Evolutionary conservation across 2,113 vertebrate genomes (phyloP).

Genomic region (Syngnathoides biaculeatus): DNA sequence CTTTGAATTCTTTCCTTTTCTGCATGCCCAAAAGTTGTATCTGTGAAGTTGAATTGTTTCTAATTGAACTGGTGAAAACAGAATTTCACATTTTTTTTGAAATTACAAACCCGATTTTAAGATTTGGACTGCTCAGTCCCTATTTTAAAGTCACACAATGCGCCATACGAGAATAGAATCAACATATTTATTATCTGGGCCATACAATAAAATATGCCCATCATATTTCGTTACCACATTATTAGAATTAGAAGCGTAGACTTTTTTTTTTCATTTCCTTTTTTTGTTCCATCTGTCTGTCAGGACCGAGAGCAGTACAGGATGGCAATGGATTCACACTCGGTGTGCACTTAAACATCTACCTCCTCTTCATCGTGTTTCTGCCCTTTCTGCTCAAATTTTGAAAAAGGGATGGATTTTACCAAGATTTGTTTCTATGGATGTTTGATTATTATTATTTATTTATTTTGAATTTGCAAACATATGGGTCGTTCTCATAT

Average conservation of each 20-base stretch:
- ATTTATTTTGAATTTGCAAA: constrained; percentile 41
- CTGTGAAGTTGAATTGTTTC: too few species aligned
- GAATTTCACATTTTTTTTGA: too few species aligned
- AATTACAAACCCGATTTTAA: too few species aligned
- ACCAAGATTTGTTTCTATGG: constrained; percentile 19
- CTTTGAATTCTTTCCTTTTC: too few species aligned
- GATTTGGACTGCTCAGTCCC: too few species aligned
- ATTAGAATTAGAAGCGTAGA: constrained; percentile 1
- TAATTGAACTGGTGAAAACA: too few species aligned
- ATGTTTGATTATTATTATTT: neutral
- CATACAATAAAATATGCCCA: neutral
- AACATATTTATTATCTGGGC: too few species aligned
- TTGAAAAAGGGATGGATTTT: constrained; percentile 72
- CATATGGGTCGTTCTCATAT: constrained; percentile 19
- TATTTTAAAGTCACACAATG: too few species aligned
- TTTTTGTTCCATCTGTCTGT: neutral
- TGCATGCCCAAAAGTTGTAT: too few species aligned
- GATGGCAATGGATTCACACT: constrained; percentile 82
- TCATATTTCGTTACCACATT: neutral
- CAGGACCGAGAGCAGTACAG: constrained; percentile 88
- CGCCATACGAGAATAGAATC: too few species aligned
- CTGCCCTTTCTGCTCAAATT: constrained; percentile 80
- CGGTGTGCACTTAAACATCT: constrained; percentile 66
- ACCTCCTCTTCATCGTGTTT: constrained; percentile 77
- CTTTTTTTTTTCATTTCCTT: neutral